Base-by-base conservation (phyloP, 2,888 invertebrate genomes). In the Pycnomerus fuliginosus region DNA sequence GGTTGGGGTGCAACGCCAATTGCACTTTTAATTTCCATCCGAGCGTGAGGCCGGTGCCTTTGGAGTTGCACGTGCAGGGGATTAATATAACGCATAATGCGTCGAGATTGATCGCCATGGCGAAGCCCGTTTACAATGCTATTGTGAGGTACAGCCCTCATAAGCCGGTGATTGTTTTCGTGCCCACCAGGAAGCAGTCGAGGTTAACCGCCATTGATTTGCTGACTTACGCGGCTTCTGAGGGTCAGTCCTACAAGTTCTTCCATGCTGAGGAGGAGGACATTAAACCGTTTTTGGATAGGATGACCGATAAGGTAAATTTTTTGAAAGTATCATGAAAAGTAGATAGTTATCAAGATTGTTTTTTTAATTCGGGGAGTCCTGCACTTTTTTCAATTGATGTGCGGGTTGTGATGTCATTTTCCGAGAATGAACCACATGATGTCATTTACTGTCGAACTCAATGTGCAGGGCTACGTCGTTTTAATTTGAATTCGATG, bases 21-120 rank as follows among this genome's bases (percentile, higher is more conserved):
- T 85, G 89, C 15, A 91, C 94, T 1, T 99, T 98, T 75, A 99
- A 99, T 77, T 99, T 99, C 75, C 97, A 98, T 67, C 98, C 99
- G 0, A 95, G 93, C 65, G 97, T 98, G 2, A 78, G 99, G 1
- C 99, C 98, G 0, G 79, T 96, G 23, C 96, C 96, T 0, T 74
- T 99, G 12, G 97, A 99, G 68, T 74, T 99, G 29, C 97, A 98
- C 65, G 94, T 99, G 40, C 92, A 90, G 81, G 97, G 98, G 10
- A 90, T 96, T 73, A 99, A 97, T 76, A 90, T 98, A 25, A 95
- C 96, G 0, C 99, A 99, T 76, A 97, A 96, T 66, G 92, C 91
- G 0, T 93, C 97, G 0, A 82, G 99, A 7, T 80, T 99, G 16
- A 89, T 96, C 0, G 93, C 98, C 0, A 99, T 99, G 99, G 90